Conservation (phyloP, 2,888 invertebrate genomes). For the Lagria hirta region DNA sequence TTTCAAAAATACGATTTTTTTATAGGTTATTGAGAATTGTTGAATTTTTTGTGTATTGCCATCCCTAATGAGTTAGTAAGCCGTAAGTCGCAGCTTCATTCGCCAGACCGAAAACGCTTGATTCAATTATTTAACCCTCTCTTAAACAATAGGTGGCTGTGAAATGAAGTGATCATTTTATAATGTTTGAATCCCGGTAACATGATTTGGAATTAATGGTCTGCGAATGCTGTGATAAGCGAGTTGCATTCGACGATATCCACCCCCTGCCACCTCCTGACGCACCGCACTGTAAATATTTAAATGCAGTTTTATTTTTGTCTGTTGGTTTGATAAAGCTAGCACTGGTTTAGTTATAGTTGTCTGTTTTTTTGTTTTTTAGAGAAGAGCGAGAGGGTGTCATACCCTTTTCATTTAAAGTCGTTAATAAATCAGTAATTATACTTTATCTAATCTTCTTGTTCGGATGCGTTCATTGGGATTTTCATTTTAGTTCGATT, state of each 20-base stretch:
- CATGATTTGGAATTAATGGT: constrained; percentile 56
- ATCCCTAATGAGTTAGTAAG: constrained; percentile 37
- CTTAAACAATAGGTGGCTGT: constrained; percentile 57
- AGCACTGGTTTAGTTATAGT: constrained; percentile 7
- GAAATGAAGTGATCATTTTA: constrained; percentile 57
- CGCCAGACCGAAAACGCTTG: constrained; percentile 47
- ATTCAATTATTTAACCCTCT: constrained; percentile 58
- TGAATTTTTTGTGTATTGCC: too few relatives aligned
- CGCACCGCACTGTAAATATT: constrained; percentile 45
- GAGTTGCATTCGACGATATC: constrained; percentile 39
- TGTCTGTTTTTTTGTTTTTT: constrained; percentile 9
- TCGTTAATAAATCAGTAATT: constrained; percentile 52
- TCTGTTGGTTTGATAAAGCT: constrained; percentile 5
- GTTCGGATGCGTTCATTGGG: constrained; percentile 48
- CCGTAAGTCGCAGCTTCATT: constrained; percentile 29
- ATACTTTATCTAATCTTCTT: constrained; percentile 53
- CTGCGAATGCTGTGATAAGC: constrained; percentile 56
- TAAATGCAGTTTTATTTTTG: constrained; percentile 50
- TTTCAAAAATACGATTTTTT: too few relatives aligned
- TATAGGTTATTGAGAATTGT: too few relatives aligned
- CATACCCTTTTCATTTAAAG: constrained; percentile 20
- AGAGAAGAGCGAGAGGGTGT: constrained; percentile 15
- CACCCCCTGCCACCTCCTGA: constrained; percentile 21
- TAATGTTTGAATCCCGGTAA: constrained; percentile 56
- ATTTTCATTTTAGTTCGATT: constrained; percentile 46